Evolutionary conservation across 2,113 vertebrate genomes (phyloP).

Genomic region (Phalacrocorax carbo): DNA sequence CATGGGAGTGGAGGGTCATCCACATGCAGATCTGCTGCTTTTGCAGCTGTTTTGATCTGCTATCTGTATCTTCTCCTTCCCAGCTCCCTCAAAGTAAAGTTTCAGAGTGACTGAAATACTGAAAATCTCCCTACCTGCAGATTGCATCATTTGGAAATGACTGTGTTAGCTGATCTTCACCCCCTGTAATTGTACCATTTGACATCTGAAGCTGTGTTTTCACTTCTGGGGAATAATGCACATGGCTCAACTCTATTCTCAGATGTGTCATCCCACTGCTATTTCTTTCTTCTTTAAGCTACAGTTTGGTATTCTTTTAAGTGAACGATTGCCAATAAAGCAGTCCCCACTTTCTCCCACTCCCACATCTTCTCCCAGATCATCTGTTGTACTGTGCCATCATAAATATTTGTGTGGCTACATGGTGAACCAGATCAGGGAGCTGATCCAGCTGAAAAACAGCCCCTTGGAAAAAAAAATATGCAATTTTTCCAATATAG

Average conservation of each 20-base stretch:
- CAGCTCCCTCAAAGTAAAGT: not conserved
- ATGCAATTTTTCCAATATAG: not conserved
- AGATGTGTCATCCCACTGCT: constrained; percentile 17
- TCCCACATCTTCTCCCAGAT: constrained; percentile 12
- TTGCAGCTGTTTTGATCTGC: not conserved
- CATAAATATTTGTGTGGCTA: constrained; percentile 40
- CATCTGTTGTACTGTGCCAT: constrained; percentile 36
- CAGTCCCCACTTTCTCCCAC: not conserved
- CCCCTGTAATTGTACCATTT: not conserved
- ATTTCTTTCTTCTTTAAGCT: constrained; percentile 19
- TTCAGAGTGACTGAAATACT: not conserved
- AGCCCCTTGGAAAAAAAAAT: not conserved
- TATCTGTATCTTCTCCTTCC: not conserved
- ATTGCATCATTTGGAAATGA: not conserved
- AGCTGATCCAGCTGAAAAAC: constrained; percentile 13
- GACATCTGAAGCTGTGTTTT: constrained; percentile 8
- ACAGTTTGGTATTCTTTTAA: constrained; percentile 5
- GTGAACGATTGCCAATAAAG: not conserved
- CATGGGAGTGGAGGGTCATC: not conserved
- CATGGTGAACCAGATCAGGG: not conserved
- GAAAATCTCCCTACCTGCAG: not conserved
- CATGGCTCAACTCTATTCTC: not conserved
- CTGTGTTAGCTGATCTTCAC: not conserved
- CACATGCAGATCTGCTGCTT: not conserved
- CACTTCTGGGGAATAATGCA: constrained; percentile 2